These are phyloP conservation scores for Sisor rabdophorus DNA, from an alignment of 2,113 vertebrate species.

Conservation along the genomic window DNA sequence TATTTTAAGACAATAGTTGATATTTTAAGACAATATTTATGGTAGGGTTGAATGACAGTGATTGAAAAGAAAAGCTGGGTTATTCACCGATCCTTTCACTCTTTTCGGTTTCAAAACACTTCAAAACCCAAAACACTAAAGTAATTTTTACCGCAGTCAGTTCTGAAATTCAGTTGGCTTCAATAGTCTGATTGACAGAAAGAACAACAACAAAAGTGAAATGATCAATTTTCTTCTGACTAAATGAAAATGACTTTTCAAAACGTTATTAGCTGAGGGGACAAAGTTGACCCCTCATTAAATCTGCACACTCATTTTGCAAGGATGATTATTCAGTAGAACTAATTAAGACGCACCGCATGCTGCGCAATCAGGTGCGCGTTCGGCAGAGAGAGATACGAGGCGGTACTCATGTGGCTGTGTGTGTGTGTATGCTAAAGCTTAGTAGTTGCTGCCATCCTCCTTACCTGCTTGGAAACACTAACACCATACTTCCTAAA, in stretches of 20 bases:
- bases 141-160: neutral
- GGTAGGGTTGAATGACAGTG: neutral
- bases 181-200: neutral
- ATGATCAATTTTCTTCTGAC: neutral
- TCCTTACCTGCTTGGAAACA: neutral
- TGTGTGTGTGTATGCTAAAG: neutral
- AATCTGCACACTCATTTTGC: neutral
- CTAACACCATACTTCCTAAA: neutral
- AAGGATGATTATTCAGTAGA: neutral
- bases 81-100: neutral
- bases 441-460: neutral
- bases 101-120: too few species aligned
- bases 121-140: too few species aligned
- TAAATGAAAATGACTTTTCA: neutral
- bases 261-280: neutral
- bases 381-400: neutral
- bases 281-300: neutral
- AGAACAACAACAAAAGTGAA: neutral
- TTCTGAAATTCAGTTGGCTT: neutral
- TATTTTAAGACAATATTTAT: too few species aligned
- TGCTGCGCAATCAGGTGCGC: neutral
- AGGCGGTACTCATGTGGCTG: neutral
- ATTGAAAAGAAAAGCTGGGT: neutral
- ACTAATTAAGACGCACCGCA: neutral
- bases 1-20: too few species aligned